Conservation (phyloP, 2,888 invertebrate genomes). For the Clivina fossor region DNA sequence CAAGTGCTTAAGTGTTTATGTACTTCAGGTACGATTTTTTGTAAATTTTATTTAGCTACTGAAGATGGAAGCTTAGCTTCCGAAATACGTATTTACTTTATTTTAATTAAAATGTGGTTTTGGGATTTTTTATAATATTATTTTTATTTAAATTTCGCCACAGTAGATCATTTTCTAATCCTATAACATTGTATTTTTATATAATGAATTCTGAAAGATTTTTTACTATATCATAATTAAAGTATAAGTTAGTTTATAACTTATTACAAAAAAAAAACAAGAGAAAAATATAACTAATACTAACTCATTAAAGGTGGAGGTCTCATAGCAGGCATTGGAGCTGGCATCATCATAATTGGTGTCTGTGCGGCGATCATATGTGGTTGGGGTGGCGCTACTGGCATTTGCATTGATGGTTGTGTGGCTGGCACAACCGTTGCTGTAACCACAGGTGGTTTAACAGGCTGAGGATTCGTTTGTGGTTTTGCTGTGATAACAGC, state of each 20-base stretch:
- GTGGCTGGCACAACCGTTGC: slow-evolving; percentile 54
- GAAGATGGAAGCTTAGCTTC: too few species aligned
- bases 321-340: slow-evolving; percentile 60
- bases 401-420: slow-evolving; percentile 48
- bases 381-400: slow-evolving; percentile 54
- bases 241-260: neutral
- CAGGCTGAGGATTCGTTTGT: slow-evolving; percentile 47
- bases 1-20: too few species aligned
- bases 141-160: too few species aligned
- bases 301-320: slow-evolving; percentile 63
- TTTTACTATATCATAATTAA: neutral
- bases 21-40: too few species aligned
- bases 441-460: slow-evolving; percentile 58
- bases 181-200: too few species aligned
- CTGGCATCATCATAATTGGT: slow-evolving; percentile 65
- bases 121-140: too few species aligned
- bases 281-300: slow-evolving; percentile 37
- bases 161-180: too few species aligned
- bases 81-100: too few species aligned
- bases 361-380: slow-evolving; percentile 56
- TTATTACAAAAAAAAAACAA: slow-evolving; percentile 6
- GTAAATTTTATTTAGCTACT: too few species aligned
- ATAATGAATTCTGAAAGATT: too few species aligned
- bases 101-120: too few species aligned
- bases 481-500: slow-evolving; percentile 53